Evolutionary conservation across 2,797 vertebrate genomes (phyloP).

Genomic region (Takifugu rubripes): DNA sequence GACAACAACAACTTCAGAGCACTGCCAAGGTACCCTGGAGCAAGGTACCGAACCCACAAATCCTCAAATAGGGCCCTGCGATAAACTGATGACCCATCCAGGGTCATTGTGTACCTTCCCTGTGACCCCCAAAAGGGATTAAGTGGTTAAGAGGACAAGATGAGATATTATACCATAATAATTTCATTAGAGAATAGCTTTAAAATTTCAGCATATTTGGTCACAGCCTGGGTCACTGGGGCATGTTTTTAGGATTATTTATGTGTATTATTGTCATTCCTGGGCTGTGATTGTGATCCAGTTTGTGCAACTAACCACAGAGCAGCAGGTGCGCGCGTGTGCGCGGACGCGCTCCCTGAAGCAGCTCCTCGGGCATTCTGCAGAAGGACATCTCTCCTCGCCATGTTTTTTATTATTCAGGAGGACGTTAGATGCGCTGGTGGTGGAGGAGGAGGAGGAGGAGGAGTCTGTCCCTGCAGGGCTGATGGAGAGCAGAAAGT

Average conservation of each 20-base stretch:
- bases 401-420: slow-evolving; percentile 60
- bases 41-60: too few species aligned
- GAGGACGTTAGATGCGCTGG: slow-evolving; percentile 22
- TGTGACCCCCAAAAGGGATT: too few species aligned
- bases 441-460: slow-evolving; percentile 23
- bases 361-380: slow-evolving; percentile 26
- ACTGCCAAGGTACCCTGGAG: too few species aligned
- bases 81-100: too few species aligned
- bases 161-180: too few species aligned
- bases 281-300: neutral
- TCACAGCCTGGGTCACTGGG: too few species aligned
- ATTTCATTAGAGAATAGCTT: too few species aligned
- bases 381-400: slow-evolving; percentile 27
- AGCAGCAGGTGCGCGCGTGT: slow-evolving; percentile 19
- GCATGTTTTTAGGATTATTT: neutral
- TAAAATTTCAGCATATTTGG: too few species aligned
- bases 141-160: too few species aligned
- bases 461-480: slow-evolving; percentile 45
- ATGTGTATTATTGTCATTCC: neutral
- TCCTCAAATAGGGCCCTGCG: too few species aligned
- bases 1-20: too few species aligned
- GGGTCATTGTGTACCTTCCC: too few species aligned
- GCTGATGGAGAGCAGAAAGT: slow-evolving; percentile 43
- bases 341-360: slow-evolving; percentile 4
- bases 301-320: neutral